Evolutionary conservation across 2,113 vertebrate genomes (phyloP).

Genomic region (Holacanthus passer): DNA sequence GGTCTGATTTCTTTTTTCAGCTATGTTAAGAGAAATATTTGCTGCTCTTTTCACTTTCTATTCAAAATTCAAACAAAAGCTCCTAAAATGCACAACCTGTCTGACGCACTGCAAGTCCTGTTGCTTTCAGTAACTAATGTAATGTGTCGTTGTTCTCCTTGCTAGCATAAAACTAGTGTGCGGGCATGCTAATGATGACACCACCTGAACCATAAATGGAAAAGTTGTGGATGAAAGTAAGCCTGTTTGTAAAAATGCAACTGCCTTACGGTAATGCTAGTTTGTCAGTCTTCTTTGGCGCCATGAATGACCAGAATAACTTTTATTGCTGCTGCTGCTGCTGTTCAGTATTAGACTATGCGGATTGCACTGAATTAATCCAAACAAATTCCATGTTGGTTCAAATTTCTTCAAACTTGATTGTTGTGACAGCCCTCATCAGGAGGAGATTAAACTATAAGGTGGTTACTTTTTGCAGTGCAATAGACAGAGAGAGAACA

Average conservation of each 20-base stretch:
- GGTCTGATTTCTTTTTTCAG: not conserved
- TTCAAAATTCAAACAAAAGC: not conserved
- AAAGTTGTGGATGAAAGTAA: not conserved
- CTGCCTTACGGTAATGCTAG: not conserved
- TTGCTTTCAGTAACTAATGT: not conserved
- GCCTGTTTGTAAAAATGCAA: not conserved
- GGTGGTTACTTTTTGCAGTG: constrained; percentile 27
- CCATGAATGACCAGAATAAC: not conserved
- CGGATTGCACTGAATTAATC: not conserved
- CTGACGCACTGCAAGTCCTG: not conserved
- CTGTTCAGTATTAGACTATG: not conserved
- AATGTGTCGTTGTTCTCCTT: not conserved
- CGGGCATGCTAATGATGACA: not conserved
- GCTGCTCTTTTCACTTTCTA: not conserved
- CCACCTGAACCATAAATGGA: not conserved
- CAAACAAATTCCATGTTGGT: not conserved
- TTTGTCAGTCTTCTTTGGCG: not conserved
- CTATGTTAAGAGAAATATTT: not conserved
- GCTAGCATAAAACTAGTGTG: not conserved
- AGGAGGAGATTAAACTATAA: not conserved
- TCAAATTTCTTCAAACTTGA: not conserved
- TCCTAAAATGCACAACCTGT: not conserved
- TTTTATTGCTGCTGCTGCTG: too few species aligned
- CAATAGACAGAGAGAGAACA: constrained; percentile 6
- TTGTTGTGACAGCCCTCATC: not conserved